Conservation (phyloP, 2,888 invertebrate genomes). For the Drosophila histrio region DNA sequence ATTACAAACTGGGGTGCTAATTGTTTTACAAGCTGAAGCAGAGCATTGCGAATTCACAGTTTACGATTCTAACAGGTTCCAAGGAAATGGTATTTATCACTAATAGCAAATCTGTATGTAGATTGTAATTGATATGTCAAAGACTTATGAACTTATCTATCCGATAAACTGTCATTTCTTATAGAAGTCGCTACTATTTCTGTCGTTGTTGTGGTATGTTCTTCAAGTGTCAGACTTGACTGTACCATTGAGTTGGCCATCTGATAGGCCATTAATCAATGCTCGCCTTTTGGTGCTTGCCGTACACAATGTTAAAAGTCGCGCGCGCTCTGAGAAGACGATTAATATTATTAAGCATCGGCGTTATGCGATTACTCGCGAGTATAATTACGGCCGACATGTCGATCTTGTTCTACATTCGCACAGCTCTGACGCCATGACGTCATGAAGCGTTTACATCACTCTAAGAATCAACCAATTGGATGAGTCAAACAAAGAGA, state of each 20-base stretch:
- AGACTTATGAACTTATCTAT: background rate
- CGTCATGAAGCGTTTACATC: slow-evolving; percentile 64
- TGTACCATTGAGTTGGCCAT: slow-evolving; percentile 25
- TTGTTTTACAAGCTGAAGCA: background rate
- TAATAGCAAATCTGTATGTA: background rate
- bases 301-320: slow-evolving; percentile 16
- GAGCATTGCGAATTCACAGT: background rate
- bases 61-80: background rate
- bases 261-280: slow-evolving; percentile 47
- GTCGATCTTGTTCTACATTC: slow-evolving; percentile 56
- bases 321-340: slow-evolving; percentile 43
- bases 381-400: slow-evolving; percentile 21
- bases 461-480: slow-evolving; percentile 27
- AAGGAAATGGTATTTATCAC: background rate
- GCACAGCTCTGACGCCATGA: slow-evolving; percentile 47
- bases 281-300: slow-evolving; percentile 9
- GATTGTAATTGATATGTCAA: background rate
- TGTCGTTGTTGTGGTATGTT: background rate
- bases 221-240: slow-evolving; percentile 17
- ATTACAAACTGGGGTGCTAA: background rate
- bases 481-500: slow-evolving; percentile 51
- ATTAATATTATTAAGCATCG: slow-evolving; percentile 46
- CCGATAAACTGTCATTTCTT: background rate
- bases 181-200: background rate
- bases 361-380: slow-evolving; percentile 19